Conservation (phyloP, 2,113 vertebrate genomes). For the Bujurquina vittata region DNA sequence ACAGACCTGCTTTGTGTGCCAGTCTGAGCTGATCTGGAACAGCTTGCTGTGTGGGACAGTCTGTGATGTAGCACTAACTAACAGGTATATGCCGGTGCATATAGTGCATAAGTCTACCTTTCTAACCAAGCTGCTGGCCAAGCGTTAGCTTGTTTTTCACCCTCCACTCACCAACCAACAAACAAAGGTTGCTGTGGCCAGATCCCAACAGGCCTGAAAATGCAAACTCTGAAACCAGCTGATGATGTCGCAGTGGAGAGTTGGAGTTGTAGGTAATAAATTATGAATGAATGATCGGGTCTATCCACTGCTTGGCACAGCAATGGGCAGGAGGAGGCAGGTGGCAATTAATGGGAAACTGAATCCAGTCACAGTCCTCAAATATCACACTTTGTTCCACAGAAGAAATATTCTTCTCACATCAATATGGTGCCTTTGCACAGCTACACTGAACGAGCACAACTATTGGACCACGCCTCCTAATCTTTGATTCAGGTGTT, state of each 20-base stretch:
- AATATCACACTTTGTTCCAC: not conserved
- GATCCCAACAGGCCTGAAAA: too few relatives aligned
- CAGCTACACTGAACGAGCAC: not conserved
- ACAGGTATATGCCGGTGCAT: not conserved
- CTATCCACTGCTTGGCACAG: not conserved
- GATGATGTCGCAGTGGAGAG: too few relatives aligned
- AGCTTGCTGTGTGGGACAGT: not conserved
- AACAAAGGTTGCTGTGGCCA: too few relatives aligned
- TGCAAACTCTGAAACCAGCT: too few relatives aligned
- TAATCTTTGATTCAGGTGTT: not conserved
- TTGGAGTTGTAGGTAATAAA: too few relatives aligned
- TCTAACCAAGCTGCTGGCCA: too few relatives aligned
- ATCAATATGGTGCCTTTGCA: not conserved
- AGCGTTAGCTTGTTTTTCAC: not conserved
- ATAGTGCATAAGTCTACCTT: too few relatives aligned
- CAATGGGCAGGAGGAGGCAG: not conserved
- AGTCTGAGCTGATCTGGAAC: not conserved
- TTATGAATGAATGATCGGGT: too few relatives aligned
- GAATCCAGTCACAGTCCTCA: not conserved
- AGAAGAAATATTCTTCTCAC: not conserved
- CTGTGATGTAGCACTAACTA: not conserved
- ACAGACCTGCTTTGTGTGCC: not conserved
- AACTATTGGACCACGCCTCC: not conserved
- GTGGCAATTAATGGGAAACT: not conserved
- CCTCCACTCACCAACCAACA: not conserved